A percentile compares a stretch with the other conserved stretches of the same genome.
phyloP scores from a whole-genome alignment of 2,113 vertebrate genomes.

The Casuarius casuarius region DNA sequence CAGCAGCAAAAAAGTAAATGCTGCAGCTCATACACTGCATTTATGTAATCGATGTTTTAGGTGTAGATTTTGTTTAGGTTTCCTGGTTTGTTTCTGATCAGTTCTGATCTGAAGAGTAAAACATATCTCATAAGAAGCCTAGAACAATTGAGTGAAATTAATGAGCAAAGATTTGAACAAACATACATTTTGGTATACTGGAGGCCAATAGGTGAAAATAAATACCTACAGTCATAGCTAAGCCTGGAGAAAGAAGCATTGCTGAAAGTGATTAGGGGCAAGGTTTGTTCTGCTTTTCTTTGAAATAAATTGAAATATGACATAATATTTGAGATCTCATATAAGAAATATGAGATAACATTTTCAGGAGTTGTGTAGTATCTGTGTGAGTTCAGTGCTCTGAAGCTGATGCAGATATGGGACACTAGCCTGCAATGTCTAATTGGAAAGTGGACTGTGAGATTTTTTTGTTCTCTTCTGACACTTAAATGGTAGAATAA shows the following conservation, averaged over 20 bases:
- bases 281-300: not conserved
- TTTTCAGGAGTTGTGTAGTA: not conserved
- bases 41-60: not conserved
- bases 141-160: not conserved
- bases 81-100: not conserved
- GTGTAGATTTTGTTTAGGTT: not conserved
- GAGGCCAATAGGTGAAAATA: not conserved
- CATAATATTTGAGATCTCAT: not conserved
- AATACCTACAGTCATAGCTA: not conserved
- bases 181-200: not conserved
- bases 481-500: not conserved
- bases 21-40: rapidly evolving
- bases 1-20: not conserved
- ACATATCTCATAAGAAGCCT: not conserved
- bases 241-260: not conserved
- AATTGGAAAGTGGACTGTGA: not conserved
- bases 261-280: not conserved
- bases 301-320: not conserved
- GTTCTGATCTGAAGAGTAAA: not conserved
- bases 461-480: not conserved
- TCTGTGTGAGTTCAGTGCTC: not conserved
- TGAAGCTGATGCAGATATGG: not conserved
- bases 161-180: not conserved
- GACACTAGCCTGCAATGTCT: not conserved
- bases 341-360: not conserved